These are phyloP conservation scores for Diplolepis rosae DNA, from an alignment of 2,888 invertebrate species.

Conservation along the genomic window DNA sequence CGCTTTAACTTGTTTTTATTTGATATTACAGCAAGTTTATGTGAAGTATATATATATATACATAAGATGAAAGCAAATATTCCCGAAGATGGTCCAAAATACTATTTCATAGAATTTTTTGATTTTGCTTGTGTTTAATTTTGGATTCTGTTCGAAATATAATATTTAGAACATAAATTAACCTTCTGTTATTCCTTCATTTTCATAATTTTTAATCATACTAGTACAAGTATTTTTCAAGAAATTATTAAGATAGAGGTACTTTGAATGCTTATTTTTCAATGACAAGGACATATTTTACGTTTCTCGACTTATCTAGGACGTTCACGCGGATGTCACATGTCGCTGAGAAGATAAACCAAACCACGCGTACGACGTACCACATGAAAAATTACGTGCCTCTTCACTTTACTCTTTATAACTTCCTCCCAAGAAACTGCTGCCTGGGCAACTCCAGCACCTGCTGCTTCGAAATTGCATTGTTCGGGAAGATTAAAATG, in stretches of 20 bases:
- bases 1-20: neutral
- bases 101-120: conserved; percentile 52
- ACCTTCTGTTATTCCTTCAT: too few species aligned
- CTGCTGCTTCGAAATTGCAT: conserved; percentile 49
- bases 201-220: too few species aligned
- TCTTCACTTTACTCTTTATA: conserved; percentile 33
- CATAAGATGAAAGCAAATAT: conserved; percentile 53
- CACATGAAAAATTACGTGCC: conserved; percentile 61
- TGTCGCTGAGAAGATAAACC: conserved; percentile 52
- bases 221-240: too few species aligned
- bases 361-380: conserved; percentile 49
- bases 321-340: conserved; percentile 49
- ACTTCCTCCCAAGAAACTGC: conserved; percentile 38
- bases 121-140: too few species aligned
- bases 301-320: neutral
- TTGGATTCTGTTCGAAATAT: too few species aligned
- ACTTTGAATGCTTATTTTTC: neutral
- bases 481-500: conserved; percentile 54
- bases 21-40: conserved; percentile 37
- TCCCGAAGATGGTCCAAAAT: conserved; percentile 54
- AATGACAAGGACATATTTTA: neutral
- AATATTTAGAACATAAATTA: too few species aligned
- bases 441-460: conserved; percentile 41
- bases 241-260: too few species aligned
- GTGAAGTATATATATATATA: conserved; percentile 42